These are phyloP conservation scores for Myanophis thanlyinensis DNA, from an alignment of 2,113 vertebrate genomes.

Conservation along the genomic window DNA sequence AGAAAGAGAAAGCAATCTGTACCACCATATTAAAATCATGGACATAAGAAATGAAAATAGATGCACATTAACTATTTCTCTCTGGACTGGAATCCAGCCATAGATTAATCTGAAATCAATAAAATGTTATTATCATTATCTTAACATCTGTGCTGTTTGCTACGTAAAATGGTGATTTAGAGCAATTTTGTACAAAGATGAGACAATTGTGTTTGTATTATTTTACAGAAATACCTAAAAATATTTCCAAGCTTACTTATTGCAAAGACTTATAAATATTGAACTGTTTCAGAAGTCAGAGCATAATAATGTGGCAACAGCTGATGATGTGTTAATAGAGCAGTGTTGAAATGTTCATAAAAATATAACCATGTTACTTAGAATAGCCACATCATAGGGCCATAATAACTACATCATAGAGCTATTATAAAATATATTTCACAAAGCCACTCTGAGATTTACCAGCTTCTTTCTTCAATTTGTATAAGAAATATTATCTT, in stretches of 20 bases:
- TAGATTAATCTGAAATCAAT: neutral
- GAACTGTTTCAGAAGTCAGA: neutral
- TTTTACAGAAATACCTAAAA: neutral
- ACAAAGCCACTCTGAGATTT: neutral
- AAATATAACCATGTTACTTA: neutral
- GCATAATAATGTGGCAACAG: neutral
- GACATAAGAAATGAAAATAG: neutral
- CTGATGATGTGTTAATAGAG: neutral
- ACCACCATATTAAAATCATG: neutral
- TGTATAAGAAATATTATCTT: conserved; percentile 6
- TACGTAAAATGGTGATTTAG: neutral
- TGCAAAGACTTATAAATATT: neutral
- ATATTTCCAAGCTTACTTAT: neutral
- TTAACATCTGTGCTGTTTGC: neutral
- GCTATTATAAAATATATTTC: neutral
- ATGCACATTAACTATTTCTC: neutral
- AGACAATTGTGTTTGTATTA: neutral
- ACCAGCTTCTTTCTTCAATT: neutral
- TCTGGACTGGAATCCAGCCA: neutral
- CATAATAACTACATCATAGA: neutral
- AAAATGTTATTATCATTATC: neutral
- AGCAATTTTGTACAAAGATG: neutral
- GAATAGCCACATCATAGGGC: neutral
- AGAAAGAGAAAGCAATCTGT: neutral
- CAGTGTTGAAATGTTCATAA: neutral